Base-by-base conservation (phyloP, 2,888 invertebrate genomes). In the Xestia rhomboidea region DNA sequence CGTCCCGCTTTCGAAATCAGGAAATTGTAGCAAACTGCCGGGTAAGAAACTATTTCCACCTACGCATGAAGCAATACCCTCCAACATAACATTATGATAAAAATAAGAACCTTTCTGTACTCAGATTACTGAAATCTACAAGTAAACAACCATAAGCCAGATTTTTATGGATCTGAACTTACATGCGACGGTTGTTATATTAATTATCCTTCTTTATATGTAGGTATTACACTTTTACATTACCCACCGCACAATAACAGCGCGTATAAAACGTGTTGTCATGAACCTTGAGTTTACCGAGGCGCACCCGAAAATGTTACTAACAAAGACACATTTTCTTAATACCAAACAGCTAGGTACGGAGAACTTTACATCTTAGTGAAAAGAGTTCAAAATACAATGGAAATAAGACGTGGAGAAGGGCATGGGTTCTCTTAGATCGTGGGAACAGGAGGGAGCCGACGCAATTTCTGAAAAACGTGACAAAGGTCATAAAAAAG, bases 401-500 rank as follows among this genome's bases (percentile, higher is more conserved):
- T 85, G 83, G 57, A 77, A 76, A 74, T 73, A 67, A 77, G 74
- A 73, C 68, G 67, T 73, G 10, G 71, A 76, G 67, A 82, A 81
- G 73, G 41, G 78, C 70, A 85, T 88, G 71, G 80, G 87, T 89
- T 89, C 90, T 84, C 89, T 91, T 90, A 89, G 89, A 88, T 90
- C 88, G 90, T 82, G 86, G 84, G 86, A 88, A 86, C 78, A 88
- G 83, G 80, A 86, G 83, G 85, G 88, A 88, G 85, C 87, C 85
- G 87, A 90, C 85, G 91, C 92, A 93, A 93, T 93, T 93, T 93
- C 92, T 90, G 88, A 89, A 91, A 93, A 93, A 93, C 92, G 93
- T 93, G 93, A 93, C 94, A 92, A 91, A 92, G 89, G 86, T 91
- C 93, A 92, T 93, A 93, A 93, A 93, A 93, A 91, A 91, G 90